These are phyloP conservation scores for Pipa parva DNA, from an alignment of 2,113 vertebrate species.

Conservation along the genomic window DNA sequence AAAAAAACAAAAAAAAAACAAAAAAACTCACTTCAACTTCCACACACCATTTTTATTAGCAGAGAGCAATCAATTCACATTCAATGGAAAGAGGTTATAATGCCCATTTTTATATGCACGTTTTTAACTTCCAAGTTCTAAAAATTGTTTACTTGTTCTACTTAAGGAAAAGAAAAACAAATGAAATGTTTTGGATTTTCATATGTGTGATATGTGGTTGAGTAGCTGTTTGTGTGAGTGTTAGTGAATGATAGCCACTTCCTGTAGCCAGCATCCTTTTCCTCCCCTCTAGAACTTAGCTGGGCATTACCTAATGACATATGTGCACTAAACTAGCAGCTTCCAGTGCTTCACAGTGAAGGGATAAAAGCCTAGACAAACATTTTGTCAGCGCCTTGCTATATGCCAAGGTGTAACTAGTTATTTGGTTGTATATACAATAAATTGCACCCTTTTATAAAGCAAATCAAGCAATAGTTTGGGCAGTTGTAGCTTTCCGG, in stretches of 20 bases:
- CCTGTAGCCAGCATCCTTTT: conserved; percentile 74
- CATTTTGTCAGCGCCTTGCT: conserved; percentile 88
- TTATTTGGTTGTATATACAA: conserved; percentile 89
- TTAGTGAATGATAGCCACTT: conserved; percentile 75
- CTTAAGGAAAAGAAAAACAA: conserved; percentile 76
- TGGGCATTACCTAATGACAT: conserved; percentile 97
- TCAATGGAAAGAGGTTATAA: conserved; percentile 77
- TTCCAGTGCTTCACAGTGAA: conserved; percentile 93
- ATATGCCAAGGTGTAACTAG: conserved; percentile 87
- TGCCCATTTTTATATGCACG: conserved; percentile 89
- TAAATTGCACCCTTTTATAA: conserved; percentile 93
- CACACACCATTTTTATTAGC: conserved; percentile 82
- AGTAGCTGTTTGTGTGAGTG: conserved; percentile 82
- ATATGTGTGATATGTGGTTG: conserved; percentile 80
- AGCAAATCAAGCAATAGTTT: conserved; percentile 94
- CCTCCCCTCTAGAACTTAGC: conserved; percentile 87
- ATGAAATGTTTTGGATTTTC: conserved; percentile 80
- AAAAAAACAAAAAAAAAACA: conserved; percentile 60
- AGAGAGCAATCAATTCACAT: conserved; percentile 77
- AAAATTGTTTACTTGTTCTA: conserved; percentile 88
- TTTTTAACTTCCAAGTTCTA: conserved; percentile 86
- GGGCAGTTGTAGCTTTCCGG: conserved; percentile 79
- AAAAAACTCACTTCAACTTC: conserved; percentile 64
- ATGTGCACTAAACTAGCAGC: conserved; percentile 95
- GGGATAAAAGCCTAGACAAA: conserved; percentile 75